Evolutionary conservation across 1,140 invertebrate species (phyloP).

Genomic region (Argopecten irradians): DNA sequence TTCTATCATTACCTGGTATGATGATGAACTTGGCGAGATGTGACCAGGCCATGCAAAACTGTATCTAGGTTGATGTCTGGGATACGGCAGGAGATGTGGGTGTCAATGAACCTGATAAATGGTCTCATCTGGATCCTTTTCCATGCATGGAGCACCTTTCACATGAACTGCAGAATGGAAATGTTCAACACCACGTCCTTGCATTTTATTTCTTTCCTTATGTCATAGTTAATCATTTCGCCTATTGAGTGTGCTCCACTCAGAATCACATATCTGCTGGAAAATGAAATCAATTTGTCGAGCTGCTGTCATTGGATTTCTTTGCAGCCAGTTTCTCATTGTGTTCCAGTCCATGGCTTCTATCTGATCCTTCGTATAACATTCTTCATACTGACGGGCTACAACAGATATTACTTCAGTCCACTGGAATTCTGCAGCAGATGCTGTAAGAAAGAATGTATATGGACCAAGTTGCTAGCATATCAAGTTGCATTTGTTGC

Average conservation of each 20-base stretch:
- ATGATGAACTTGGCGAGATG: conserved; percentile 27
- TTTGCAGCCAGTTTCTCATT: not conserved
- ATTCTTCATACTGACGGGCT: conserved; percentile 24
- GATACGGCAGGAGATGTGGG: conserved; percentile 28
- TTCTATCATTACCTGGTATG: too few species aligned
- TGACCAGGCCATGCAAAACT: not conserved
- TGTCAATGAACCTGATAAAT: conserved; percentile 38
- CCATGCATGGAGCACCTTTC: conserved; percentile 35
- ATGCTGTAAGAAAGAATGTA: conserved; percentile 33
- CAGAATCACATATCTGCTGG: conserved; percentile 36
- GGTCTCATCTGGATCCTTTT: conserved; percentile 37
- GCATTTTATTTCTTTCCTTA: conserved; percentile 47
- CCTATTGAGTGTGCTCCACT: conserved; percentile 42
- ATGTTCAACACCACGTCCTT: conserved; percentile 34
- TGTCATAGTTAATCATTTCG: conserved; percentile 43
- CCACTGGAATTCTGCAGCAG: conserved; percentile 35
- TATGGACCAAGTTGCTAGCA: conserved; percentile 34
- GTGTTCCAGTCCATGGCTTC: conserved; percentile 30
- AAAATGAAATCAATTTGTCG: conserved; percentile 44
- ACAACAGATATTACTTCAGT: not conserved
- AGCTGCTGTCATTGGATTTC: conserved; percentile 45
- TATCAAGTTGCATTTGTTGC: not conserved
- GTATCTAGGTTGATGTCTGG: conserved; percentile 28
- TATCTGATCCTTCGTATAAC: not conserved
- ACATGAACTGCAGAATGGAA: conserved; percentile 38